Evolutionary conservation across 2,888 invertebrate genomes (phyloP), one percentile per base, ranked within the genome.

Genomic region (Apamea crenata): DNA sequence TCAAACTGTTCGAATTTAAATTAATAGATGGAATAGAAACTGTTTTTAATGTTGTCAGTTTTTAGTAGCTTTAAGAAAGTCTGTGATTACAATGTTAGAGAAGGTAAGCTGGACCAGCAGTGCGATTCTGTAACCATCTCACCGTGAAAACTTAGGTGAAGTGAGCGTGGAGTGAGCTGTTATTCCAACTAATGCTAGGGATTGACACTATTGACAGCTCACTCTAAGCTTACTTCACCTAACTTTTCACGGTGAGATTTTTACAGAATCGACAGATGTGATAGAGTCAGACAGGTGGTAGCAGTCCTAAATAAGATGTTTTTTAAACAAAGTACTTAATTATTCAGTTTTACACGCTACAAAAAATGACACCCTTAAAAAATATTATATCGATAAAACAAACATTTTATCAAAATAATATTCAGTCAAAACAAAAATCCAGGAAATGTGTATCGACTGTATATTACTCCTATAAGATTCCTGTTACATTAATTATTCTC

Each of bases 1-100:
- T 70, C 73, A 77, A 83, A 72, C 74, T 74, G 50, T 70, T 79
- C 25, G 10, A 69, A 71, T 79, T 84, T 73, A 66, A 82, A 77
- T 81, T 53, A 66, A 47, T 73, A 25, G 44, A 50, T 25, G 67
- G 67, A 59, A 59, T 66, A 36, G 32, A 1, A 21, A 59, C 61
- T 61, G 32, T 61, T 71, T 61, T 56, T 10, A 40, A 40, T 69
- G 16, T 59, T 18, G 36, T 61, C 32, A 14, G 25, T 50, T 53
- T 77, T 76, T 29, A 10, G n/a, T 68, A 29, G 16, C 44, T 21
- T 40, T 18, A 53, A 21, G 21, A 25, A 29, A 6, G 21, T 44
- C n/a, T 25, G 10, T 32, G 10, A n/a, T 16, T 32, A 18, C 21
- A 16, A 12, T n/a, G 50, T 70, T 47, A 18, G 1, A 29, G 16